Evolutionary conservation across 2,888 invertebrate genomes (phyloP), one percentile per base, ranked within the genome.

Genomic region (Lithophane leautieri): DNA sequence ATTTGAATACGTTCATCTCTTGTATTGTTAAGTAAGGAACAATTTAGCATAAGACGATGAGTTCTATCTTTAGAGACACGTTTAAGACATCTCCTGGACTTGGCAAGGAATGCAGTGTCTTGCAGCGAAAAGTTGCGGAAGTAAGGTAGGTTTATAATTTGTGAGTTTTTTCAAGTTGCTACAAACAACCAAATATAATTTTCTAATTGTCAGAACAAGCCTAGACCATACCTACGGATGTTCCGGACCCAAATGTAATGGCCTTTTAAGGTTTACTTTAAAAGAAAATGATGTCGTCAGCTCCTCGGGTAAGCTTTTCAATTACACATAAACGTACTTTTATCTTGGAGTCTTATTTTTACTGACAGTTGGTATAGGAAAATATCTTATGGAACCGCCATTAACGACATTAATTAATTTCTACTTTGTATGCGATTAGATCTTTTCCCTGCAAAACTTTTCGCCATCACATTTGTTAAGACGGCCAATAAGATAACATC

Each of bases 41-140:
- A 56, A 77, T 65, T 77, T 77, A 63, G 44, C 52, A 44, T 44
- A 63, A 28, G 12, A 40, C 12, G 16, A 25, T 7, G 16, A 65
- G 34, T 40, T 4, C 25, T 40, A 28, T 73, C 12, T 47, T 75
- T 47, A 19, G 14, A 56, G 19, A 50, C 28, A 40, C 34, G 77
- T 54, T 62, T 34, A 54, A 25, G 40, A 22, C 44, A 22, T 9
- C 14, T 65, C 11, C 28, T 56, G 28, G 4, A 14, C 14, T 25
- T 25, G 14, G 56, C 25, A 56, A 7, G n/a, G 14, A 56, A 12
- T 28, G 4, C 54, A 47, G 56, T 40, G 2, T n/a, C 67, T 40
- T 56, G 14, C 66, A 47, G 22, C 25, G 2, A 66, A 66, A 8
- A 22, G 22, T 28, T 47, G 22, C 4, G 47, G 8, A 47, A 22